Conservation (phyloP, 2,113 vertebrate species). For the Sphaerodactylus townsendi region DNA sequence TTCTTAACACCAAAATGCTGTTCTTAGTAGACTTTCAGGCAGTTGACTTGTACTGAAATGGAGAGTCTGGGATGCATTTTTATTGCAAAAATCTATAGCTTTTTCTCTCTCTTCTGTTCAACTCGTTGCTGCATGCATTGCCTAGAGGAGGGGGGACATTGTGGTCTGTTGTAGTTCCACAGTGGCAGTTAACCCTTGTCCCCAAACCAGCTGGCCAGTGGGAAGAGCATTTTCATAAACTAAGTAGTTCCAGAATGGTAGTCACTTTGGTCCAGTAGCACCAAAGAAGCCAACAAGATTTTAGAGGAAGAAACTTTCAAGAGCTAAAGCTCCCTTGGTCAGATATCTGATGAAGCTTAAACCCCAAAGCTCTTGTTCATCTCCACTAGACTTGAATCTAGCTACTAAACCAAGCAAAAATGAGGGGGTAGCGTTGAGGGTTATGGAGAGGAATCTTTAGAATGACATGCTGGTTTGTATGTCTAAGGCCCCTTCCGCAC, state of each 20-base stretch:
- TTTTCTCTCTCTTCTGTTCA: neutral
- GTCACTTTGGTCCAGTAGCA: no score
- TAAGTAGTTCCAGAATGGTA: no score
- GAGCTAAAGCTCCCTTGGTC: no score
- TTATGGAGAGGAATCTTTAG: neutral
- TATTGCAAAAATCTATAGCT: neutral
- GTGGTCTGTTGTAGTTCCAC: neutral
- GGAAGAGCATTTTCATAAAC: neutral
- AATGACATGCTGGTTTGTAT: neutral
- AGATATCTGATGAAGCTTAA: no score
- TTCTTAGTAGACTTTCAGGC: neutral
- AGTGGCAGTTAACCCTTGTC: neutral
- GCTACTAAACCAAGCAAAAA: no score
- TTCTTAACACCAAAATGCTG: conserved; percentile 10
- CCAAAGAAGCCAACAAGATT: no score
- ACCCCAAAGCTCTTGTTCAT: no score
- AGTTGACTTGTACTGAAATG: conserved; percentile 22
- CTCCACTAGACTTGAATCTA: no score
- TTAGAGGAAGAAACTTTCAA: no score
- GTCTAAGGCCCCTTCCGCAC: no score
- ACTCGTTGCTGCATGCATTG: neutral
- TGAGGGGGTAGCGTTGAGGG: neutral
- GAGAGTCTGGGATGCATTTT: neutral
- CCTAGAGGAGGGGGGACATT: neutral
- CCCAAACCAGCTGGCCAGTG: neutral